Conservation (phyloP, 2,797 vertebrate species). For the Rhynchonycteris naso region DNA sequence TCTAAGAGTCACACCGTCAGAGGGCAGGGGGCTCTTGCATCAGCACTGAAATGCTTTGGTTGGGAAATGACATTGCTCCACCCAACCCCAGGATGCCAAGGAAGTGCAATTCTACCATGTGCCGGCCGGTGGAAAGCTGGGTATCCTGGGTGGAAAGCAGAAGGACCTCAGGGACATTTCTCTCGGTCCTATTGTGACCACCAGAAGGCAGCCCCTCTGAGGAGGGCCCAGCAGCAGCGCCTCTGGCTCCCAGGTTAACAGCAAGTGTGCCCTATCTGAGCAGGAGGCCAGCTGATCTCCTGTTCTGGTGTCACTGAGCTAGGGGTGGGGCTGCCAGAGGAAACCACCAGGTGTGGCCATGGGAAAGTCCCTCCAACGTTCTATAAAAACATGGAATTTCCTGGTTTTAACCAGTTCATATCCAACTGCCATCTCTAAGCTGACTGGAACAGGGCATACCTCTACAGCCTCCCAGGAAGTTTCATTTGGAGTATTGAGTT, state of each 20-base stretch:
- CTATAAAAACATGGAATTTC: slow-evolving; percentile 64
- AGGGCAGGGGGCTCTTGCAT: background rate
- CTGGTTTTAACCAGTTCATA: slow-evolving; percentile 56
- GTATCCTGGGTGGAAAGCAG: background rate
- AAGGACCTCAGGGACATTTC: background rate
- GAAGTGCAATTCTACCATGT: rapidly evolving
- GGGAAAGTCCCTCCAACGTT: slow-evolving; percentile 72
- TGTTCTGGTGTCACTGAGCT: background rate
- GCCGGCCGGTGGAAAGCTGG: background rate
- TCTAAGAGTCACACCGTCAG: background rate
- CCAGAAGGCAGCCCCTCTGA: background rate
- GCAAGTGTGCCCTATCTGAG: background rate
- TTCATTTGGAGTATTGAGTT: background rate
- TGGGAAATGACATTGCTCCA: background rate
- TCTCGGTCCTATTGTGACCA: background rate
- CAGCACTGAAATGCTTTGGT: background rate
- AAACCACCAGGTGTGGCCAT: slow-evolving; percentile 75
- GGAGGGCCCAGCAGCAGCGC: rapidly evolving
- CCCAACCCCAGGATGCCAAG: background rate
- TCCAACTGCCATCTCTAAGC: background rate
- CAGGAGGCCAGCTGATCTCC: background rate
- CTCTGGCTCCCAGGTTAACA: background rate
- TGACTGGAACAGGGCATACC: background rate
- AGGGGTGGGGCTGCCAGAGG: slow-evolving; percentile 61
- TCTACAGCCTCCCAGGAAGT: background rate